These are phyloP conservation scores for Hylaeus volcanicus DNA, from an alignment of 1,140 invertebrate species.

Conservation along the genomic window DNA sequence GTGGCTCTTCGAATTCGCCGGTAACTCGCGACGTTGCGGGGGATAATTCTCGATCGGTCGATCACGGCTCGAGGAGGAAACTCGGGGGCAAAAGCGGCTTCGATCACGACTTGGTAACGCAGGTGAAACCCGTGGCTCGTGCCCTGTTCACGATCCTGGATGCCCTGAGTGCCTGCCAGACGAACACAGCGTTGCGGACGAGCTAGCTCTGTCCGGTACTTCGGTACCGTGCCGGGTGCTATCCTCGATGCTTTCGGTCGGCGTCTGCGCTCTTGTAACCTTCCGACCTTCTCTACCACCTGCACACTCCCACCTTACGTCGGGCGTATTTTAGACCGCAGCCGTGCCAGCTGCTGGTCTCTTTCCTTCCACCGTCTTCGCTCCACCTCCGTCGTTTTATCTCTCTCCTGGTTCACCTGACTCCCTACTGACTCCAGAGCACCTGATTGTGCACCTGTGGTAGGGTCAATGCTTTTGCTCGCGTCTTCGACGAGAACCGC, in stretches of 20 bases:
- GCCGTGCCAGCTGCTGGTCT: slow-evolving; percentile 10
- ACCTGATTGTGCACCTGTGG: slow-evolving; percentile 45
- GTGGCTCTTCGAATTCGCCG: slow-evolving; percentile 3
- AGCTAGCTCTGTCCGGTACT: slow-evolving; percentile 79
- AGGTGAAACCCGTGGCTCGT: slow-evolving; percentile 21
- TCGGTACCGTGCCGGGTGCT: slow-evolving; percentile 71
- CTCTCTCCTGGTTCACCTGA: slow-evolving; percentile 12
- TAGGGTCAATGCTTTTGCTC: slow-evolving; percentile 43
- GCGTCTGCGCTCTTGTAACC: slow-evolving; percentile 72
- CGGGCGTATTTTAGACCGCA: slow-evolving; percentile 44
- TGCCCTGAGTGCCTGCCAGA: slow-evolving; percentile 30
- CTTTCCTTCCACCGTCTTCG: neutral
- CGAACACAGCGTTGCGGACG: slow-evolving; percentile 69
- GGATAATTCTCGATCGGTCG: neutral
- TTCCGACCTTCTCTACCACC: slow-evolving; percentile 57
- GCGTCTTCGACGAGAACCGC: too few relatives aligned
- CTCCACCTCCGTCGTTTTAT: neutral
- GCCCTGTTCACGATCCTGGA: neutral
- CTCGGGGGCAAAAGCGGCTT: neutral
- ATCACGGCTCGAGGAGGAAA: neutral
- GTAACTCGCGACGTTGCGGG: slow-evolving; percentile 2
- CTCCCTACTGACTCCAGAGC: slow-evolving; percentile 7
- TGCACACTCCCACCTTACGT: slow-evolving; percentile 48
- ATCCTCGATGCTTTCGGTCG: slow-evolving; percentile 65
- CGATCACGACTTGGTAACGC: neutral